Evolutionary conservation across 1,140 invertebrate genomes (phyloP), one percentile per base, ranked within the genome.

Genomic region (Gerris buenoi): DNA sequence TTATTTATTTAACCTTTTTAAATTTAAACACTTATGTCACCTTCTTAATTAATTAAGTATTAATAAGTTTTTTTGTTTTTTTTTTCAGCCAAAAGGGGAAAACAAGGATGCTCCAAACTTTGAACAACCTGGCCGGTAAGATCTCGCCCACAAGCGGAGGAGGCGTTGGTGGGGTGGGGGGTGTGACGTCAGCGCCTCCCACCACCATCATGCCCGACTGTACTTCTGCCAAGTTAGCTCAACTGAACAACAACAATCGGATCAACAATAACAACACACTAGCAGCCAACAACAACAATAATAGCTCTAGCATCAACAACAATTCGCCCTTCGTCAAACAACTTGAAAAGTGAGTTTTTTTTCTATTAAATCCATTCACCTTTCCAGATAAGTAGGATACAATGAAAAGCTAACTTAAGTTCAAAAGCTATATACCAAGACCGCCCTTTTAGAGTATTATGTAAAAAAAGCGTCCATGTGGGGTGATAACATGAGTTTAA

Each of bases 81-180:
- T 60, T 10, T 60, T 60, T 60, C 58, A 60, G 58, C 58, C 15
- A 60, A 60, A 60, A 60, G 58, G 58, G 58, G 58, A 60, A 60
- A 15, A 15, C 23, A 60, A 67, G 60, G 60, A 67, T 67, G 66
- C 59, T 67, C 25, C 60, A 67, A 67, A 67, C 66, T n/a, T 61
- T 67, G 2, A 67, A 67, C 66, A 67, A 27, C 13, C 66, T 67
- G 60, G 66, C 66, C 25, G 66, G 66, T 25, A 67, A 67, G 27
- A 67, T 67, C 18, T 67, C 66, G 1, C 66, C 66, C 3, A 60
- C 61, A 10, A 63, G 66, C 26, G 27, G 27, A 28, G 61, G 61
- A 23, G 57, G 57, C 65, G n/a, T 27, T 14, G 63, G 27, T 25
- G 14, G 56, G 23, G 18, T 26, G 27, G 56, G 60, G 33, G 56